phyloP scores from a whole-genome alignment of 2,797 vertebrate genomes.

The Clangula hyemalis region DNA sequence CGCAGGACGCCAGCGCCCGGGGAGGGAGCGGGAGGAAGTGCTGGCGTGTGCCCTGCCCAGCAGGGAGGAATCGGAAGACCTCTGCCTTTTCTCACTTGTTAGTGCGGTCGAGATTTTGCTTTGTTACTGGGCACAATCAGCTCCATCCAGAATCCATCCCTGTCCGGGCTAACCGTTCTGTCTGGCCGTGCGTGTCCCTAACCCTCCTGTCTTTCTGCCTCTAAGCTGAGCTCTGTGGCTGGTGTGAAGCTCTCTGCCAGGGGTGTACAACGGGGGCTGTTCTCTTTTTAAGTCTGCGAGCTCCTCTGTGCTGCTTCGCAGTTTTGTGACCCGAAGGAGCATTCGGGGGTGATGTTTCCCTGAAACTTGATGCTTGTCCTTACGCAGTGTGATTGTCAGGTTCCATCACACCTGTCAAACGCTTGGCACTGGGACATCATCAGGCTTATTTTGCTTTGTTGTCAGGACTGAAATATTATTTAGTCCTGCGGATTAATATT shows the following conservation, averaged over 20 bases:
- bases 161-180: neutral
- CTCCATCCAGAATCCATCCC: neutral
- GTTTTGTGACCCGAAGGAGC: neutral
- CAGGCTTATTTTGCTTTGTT: neutral
- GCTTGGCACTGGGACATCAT: accelerated
- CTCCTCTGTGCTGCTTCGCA: neutral
- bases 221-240: too few relatives aligned
- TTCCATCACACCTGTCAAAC: neutral
- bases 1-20: neutral
- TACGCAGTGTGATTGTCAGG: accelerated
- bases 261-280: accelerated
- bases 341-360: neutral
- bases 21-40: neutral
- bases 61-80: neutral
- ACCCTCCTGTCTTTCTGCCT: accelerated
- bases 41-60: neutral
- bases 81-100: neutral
- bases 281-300: neutral
- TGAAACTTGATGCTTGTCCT: neutral
- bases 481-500: neutral
- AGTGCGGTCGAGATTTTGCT: neutral
- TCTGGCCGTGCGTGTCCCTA: neutral
- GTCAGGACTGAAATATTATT: neutral
- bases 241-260: accelerated
- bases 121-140: accelerated